Conservation (phyloP, 2,797 vertebrate species). For the Fringilla coelebs region DNA sequence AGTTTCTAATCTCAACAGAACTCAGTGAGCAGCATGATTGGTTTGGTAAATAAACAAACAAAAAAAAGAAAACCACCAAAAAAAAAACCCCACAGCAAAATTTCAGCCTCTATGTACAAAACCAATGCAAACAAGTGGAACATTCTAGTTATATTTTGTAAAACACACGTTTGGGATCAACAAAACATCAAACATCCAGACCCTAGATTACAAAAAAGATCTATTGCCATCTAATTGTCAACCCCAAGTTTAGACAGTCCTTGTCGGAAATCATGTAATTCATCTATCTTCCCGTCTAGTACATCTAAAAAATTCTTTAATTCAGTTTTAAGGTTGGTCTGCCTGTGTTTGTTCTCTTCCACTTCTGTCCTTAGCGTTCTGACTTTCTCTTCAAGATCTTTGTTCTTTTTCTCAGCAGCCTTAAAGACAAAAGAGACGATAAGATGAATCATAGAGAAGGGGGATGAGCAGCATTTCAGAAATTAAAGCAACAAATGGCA, state of each 20-base stretch:
- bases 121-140: conserved; percentile 66
- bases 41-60: conserved; percentile 55
- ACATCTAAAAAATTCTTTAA: conserved; percentile 93
- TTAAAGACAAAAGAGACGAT: conserved; percentile 67
- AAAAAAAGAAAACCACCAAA: neutral
- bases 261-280: conserved; percentile 93
- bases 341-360: conserved; percentile 86
- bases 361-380: conserved; percentile 83
- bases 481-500: neutral
- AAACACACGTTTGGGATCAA: conserved; percentile 69
- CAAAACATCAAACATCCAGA: conserved; percentile 61
- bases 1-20: conserved; percentile 49
- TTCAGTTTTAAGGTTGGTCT: conserved; percentile 90
- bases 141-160: conserved; percentile 57
- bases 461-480: neutral
- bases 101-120: conserved; percentile 64
- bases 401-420: conserved; percentile 88
- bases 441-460: neutral
- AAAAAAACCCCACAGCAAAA: conserved; percentile 13
- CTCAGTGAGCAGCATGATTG: conserved; percentile 65
- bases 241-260: conserved; percentile 90
- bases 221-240: conserved; percentile 81
- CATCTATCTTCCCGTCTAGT: conserved; percentile 94
- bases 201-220: conserved; percentile 53
- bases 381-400: conserved; percentile 86